Percentiles rank a stretch among this genome's conserved stretches.
phyloP scores from a whole-genome alignment of 2,113 vertebrate genomes.

The Cynocephalus volans region DNA sequence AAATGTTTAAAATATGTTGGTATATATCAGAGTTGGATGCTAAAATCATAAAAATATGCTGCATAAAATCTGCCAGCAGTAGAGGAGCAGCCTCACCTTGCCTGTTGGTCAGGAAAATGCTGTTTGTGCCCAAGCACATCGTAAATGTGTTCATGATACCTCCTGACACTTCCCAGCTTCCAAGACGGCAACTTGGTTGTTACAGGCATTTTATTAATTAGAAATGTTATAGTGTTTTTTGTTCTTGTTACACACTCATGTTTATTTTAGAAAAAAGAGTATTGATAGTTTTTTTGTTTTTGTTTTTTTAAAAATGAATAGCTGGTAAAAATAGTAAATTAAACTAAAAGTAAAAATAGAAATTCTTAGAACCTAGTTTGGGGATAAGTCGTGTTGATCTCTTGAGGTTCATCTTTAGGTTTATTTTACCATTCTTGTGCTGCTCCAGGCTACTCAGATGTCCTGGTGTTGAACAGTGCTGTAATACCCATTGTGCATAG shows the following conservation, averaged over 20 bases:
- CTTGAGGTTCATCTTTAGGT: neutral
- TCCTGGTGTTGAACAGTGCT: neutral
- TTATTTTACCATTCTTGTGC: neutral
- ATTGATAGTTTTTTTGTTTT: neutral
- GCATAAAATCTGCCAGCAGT: neutral
- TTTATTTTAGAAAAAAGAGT: neutral
- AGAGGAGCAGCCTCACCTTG: neutral
- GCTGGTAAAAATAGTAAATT: neutral
- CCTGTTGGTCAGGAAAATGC: neutral
- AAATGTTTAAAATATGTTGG: neutral
- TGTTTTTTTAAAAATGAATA: neutral
- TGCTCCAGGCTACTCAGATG: rapidly evolving
- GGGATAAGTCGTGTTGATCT: too few relatives aligned
- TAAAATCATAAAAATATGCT: neutral
- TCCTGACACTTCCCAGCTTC: neutral
- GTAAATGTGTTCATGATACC: too few relatives aligned
- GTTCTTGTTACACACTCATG: neutral
- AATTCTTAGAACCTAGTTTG: neutral
- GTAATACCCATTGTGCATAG: rapidly evolving
- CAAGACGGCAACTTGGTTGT: neutral
- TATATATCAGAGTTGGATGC: neutral
- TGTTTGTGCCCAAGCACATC: neutral
- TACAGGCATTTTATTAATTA: neutral
- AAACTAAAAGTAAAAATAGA: neutral
- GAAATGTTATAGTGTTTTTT: neutral